Evolutionary conservation across 2,113 vertebrate genomes (phyloP).

Genomic region (Delphinus delphis): DNA sequence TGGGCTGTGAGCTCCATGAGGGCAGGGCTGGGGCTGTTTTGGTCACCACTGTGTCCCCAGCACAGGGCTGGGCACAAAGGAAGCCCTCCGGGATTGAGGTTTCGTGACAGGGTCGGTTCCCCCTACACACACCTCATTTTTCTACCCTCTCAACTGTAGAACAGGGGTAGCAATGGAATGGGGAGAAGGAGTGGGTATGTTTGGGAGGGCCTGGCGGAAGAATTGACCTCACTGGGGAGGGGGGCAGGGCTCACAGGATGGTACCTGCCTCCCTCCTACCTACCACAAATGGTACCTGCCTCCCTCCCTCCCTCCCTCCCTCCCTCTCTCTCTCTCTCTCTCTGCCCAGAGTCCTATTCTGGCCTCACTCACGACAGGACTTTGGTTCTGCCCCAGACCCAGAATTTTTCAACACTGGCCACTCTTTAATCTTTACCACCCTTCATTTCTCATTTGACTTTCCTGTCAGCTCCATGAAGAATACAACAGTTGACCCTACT

Average conservation of each 20-base stretch:
- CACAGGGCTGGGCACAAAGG: not conserved
- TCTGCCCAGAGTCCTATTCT: not conserved
- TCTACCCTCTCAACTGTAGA: not conserved
- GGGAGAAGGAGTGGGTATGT: too few relatives aligned
- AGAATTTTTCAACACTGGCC: not conserved
- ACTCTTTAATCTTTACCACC: not conserved
- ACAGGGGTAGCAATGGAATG: too few relatives aligned
- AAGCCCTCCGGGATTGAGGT: not conserved
- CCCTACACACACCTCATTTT: not conserved
- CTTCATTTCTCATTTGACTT: not conserved
- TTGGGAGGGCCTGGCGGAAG: too few relatives aligned
- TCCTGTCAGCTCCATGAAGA: not conserved
- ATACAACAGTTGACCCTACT: not conserved
- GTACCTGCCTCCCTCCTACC: too few relatives aligned
- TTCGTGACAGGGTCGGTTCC: not conserved
- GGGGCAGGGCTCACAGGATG: too few relatives aligned
- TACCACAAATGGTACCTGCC: too few relatives aligned
- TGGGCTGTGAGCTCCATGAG: not conserved
- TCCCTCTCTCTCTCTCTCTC: too few relatives aligned
- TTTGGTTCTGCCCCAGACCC: accelerated
- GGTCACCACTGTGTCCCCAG: not conserved
- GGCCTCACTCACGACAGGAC: not conserved
- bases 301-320: too few relatives aligned
- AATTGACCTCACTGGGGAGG: too few relatives aligned
- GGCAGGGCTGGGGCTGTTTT: not conserved